Conservation (phyloP, 2,888 invertebrate genomes). For the Lypha dubia region DNA sequence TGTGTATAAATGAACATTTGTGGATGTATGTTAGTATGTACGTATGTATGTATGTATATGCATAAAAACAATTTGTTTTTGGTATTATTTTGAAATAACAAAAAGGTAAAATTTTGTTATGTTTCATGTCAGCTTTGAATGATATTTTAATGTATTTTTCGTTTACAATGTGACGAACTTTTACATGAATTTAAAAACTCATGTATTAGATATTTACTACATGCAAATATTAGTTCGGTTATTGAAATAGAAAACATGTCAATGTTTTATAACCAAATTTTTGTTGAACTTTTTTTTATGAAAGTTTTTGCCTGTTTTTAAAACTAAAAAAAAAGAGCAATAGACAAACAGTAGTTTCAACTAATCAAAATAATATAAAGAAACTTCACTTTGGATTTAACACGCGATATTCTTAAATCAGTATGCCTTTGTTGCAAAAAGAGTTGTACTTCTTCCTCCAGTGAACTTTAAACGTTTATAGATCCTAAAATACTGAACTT, state of each 20-base stretch:
- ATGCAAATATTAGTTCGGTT: background rate
- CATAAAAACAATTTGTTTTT: too few relatives aligned
- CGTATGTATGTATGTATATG: background rate
- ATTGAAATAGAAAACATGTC: background rate
- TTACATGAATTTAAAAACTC: slow-evolving; percentile 6
- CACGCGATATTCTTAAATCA: too few relatives aligned
- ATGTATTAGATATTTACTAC: background rate
- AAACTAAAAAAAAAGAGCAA: too few relatives aligned
- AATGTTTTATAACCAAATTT: background rate
- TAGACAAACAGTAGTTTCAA: too few relatives aligned
- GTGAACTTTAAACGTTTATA: too few relatives aligned
- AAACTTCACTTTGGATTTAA: too few relatives aligned
- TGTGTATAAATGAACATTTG: too few relatives aligned
- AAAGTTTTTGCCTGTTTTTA: background rate
- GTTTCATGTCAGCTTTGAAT: slow-evolving; percentile 54
- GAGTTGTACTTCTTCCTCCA: too few relatives aligned
- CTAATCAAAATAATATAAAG: too few relatives aligned
- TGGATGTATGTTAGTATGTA: too few relatives aligned
- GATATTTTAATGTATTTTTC: slow-evolving; percentile 45
- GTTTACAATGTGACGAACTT: background rate
- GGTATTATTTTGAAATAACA: background rate
- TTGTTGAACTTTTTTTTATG: background rate
- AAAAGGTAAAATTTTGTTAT: slow-evolving; percentile 35
- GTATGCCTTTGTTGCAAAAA: too few relatives aligned
- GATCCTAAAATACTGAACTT: too few relatives aligned